Percentiles rank a stretch among this genome's conserved stretches.
phyloP scores from a whole-genome alignment of 2,888 invertebrate species.

The Leptodirus hochenwartii region DNA sequence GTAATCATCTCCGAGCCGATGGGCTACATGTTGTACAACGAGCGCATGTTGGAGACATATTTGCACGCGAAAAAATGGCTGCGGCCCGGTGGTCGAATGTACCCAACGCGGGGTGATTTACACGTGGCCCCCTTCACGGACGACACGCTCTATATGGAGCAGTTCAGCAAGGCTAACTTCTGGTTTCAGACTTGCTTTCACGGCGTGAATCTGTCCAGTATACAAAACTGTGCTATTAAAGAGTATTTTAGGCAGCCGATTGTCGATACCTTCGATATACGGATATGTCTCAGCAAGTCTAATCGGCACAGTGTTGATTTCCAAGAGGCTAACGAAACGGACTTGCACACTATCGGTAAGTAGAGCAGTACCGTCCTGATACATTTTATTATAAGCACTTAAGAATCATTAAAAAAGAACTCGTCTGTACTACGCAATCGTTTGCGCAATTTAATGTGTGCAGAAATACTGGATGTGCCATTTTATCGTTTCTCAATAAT shows the following conservation, averaged over 20 bases:
- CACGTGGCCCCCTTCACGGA: conserved; percentile 97
- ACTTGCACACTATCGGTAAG: conserved; percentile 71
- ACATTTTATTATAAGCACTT: too few species aligned
- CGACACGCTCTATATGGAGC: conserved; percentile 94
- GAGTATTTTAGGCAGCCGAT: conserved; percentile 97
- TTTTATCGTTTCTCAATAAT: neutral
- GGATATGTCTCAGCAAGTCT: conserved; percentile 91
- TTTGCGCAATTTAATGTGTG: too few species aligned
- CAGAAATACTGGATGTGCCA: too few species aligned
- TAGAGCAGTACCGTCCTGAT: too few species aligned
- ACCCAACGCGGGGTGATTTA: conserved; percentile 88
- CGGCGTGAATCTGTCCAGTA: conserved; percentile 84
- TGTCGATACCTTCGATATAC: conserved; percentile 95
- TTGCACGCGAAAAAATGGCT: conserved; percentile 98
- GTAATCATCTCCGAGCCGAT: conserved; percentile 97
- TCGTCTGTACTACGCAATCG: too few species aligned
- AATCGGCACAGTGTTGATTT: conserved; percentile 90
- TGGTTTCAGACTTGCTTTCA: conserved; percentile 98
- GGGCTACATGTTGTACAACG: conserved; percentile 99
- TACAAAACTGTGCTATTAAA: conserved; percentile 83
- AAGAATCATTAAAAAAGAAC: too few species aligned
- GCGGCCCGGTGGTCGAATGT: conserved; percentile 87
- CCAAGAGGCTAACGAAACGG: conserved; percentile 76
- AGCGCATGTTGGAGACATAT: conserved; percentile 97
- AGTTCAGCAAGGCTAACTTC: conserved; percentile 96